These are phyloP conservation scores for Thereva nobilitata DNA, from an alignment of 2,888 invertebrate species.

Conservation along the genomic window DNA sequence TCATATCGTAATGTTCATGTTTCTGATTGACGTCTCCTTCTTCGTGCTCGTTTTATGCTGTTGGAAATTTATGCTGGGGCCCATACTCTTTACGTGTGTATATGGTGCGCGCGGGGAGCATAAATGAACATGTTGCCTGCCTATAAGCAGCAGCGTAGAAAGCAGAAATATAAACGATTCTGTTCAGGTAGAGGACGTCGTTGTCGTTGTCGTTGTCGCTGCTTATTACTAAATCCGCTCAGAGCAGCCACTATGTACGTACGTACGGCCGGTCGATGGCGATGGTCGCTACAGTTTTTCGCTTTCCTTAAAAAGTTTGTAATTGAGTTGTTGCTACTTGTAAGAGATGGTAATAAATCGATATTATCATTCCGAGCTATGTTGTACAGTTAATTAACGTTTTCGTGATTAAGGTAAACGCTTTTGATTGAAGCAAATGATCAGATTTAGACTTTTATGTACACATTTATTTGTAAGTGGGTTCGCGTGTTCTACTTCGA, in stretches of 20 bases:
- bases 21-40: constrained; percentile 28
- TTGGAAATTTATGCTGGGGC: neutral
- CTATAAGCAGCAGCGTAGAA: constrained; percentile 22
- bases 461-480: too few species aligned
- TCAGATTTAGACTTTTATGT: too few species aligned
- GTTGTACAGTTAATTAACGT: constrained; percentile 4
- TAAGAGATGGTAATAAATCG: constrained; percentile 27
- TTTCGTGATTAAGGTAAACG: too few species aligned
- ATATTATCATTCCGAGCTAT: constrained; percentile 23
- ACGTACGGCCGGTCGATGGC: neutral
- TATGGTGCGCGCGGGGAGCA: neutral
- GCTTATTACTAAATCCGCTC: constrained; percentile 20
- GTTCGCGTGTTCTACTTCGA: too few species aligned
- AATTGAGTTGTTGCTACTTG: constrained; percentile 35
- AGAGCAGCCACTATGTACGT: neutral
- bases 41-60: constrained; percentile 4
- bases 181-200: constrained; percentile 25
- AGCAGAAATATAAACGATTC: constrained; percentile 32
- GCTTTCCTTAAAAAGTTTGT: constrained; percentile 32
- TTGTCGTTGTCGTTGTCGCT: constrained; percentile 16
- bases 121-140: constrained; percentile 24
- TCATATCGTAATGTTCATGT: constrained; percentile 34
- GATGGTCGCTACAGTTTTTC: constrained; percentile 13
- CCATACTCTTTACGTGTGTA: neutral
- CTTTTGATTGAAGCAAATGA: too few species aligned